These are phyloP conservation scores for Tethea ocularis DNA, from an alignment of 2,888 invertebrate genomes.

Conservation along the genomic window DNA sequence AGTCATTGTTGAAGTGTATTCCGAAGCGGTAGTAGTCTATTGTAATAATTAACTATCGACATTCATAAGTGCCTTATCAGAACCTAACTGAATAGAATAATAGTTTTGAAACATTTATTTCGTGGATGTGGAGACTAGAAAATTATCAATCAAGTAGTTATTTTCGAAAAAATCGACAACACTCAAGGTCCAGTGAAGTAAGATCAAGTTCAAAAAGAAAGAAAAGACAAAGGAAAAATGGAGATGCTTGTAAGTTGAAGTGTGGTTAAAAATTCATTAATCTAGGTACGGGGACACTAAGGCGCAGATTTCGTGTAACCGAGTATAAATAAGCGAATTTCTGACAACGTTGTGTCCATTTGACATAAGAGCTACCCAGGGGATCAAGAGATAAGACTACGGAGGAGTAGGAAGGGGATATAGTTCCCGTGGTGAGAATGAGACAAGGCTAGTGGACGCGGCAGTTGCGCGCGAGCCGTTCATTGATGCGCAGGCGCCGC, in stretches of 20 bases:
- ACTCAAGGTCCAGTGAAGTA: not conserved
- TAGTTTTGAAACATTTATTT: too few species aligned
- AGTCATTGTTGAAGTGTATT: too few species aligned
- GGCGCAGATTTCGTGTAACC: not conserved
- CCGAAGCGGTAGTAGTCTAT: too few species aligned
- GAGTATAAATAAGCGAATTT: not conserved
- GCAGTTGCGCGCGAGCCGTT: slow-evolving; percentile 75
- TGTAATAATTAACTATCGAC: too few species aligned
- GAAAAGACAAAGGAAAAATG: not conserved
- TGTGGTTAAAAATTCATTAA: not conserved
- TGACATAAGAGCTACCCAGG: slow-evolving; percentile 17
- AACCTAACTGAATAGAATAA: too few species aligned
- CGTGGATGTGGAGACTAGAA: too few species aligned
- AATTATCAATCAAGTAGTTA: too few species aligned
- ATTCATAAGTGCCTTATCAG: too few species aligned
- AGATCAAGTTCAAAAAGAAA: not conserved
- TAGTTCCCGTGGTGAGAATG: slow-evolving; percentile 54
- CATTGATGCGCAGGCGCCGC: slow-evolving; percentile 80
- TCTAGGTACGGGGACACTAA: not conserved
- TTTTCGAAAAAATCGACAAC: too few species aligned
- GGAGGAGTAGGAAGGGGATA: slow-evolving; percentile 42
- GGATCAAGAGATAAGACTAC: slow-evolving; percentile 31
- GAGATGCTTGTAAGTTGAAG: not conserved
- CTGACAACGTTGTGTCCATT: not conserved
- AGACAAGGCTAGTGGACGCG: slow-evolving; percentile 62